phyloP scores from a whole-genome alignment of 2,113 vertebrate genomes.

The Bubalus kerabau region DNA sequence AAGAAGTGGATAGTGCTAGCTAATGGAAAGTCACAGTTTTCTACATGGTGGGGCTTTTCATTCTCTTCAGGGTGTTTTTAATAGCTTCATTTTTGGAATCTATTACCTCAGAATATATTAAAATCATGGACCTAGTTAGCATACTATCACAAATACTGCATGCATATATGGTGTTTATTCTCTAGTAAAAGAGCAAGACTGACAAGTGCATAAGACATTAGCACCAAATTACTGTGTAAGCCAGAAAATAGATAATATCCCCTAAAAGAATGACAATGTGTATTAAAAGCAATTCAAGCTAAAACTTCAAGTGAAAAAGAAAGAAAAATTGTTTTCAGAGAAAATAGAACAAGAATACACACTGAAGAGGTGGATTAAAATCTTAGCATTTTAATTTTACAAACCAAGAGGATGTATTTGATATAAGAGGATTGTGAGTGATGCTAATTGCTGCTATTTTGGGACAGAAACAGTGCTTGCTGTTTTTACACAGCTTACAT shows the following conservation, averaged over 20 bases:
- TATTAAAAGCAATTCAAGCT: not conserved
- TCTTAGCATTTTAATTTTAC: not conserved
- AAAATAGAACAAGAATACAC: not conserved
- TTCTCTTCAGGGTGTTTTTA: not conserved
- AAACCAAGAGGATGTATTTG: not conserved
- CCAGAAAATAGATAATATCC: not conserved
- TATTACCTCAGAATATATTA: not conserved
- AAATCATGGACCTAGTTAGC: not conserved
- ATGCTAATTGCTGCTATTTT: not conserved
- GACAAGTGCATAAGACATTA: not conserved
- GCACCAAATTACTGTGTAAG: not conserved
- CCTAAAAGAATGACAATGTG: not conserved
- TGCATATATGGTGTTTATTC: not conserved
- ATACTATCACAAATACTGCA: not conserved
- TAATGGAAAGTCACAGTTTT: fast-evolving
- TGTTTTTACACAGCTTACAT: not conserved
- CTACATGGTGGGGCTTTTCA: fast-evolving
- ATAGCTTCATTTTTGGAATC: not conserved
- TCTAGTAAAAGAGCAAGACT: not conserved
- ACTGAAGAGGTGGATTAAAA: not conserved
- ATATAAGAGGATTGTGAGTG: not conserved
- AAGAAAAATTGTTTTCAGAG: not conserved
- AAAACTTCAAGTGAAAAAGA: not conserved
- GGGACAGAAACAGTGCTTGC: not conserved
- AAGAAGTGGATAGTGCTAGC: not conserved